phyloP scores from a whole-genome alignment of 23 tunicate genomes.

The Clavelina lepadiformis region DNA sequence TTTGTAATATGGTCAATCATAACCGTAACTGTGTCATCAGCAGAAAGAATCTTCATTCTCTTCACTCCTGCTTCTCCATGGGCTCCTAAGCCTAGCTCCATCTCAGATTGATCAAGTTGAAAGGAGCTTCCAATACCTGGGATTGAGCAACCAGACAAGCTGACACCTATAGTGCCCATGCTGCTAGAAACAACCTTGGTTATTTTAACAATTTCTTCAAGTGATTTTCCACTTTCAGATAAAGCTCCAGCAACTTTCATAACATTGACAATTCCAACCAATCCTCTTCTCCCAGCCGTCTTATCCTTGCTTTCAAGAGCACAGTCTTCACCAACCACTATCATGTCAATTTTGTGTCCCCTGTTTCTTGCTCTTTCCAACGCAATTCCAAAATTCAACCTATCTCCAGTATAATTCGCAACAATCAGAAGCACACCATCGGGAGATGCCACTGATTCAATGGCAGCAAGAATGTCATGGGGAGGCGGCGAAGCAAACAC shows the following conservation, averaged over 20 bases:
- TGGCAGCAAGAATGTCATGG: slow-evolving; percentile 82
- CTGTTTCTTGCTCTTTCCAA: slow-evolving; percentile 69
- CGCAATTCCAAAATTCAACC: slow-evolving; percentile 98
- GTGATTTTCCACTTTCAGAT: slow-evolving; percentile 47
- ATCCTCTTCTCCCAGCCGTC: slow-evolving; percentile 86
- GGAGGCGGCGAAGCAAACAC: slow-evolving; percentile 98
- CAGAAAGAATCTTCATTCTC: slow-evolving; percentile 53
- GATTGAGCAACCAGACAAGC: slow-evolving; percentile 89
- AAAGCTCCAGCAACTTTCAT: slow-evolving; percentile 94
- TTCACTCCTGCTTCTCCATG: slow-evolving; percentile 99
- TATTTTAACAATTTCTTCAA: slow-evolving; percentile 47
- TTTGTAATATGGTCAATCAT: slow-evolving; percentile 78
- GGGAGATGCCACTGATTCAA: slow-evolving; percentile 53
- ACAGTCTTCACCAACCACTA: slow-evolving; percentile 94
- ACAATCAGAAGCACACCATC: slow-evolving; percentile 77
- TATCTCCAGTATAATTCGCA: slow-evolving; percentile 96
- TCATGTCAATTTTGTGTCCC: slow-evolving; percentile 58
- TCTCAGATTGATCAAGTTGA: slow-evolving; percentile 49
- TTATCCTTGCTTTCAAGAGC: slow-evolving; percentile 74
- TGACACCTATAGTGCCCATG: slow-evolving; percentile 99
- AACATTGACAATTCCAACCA: slow-evolving; percentile 72
- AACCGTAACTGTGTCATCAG: slow-evolving; percentile 65
- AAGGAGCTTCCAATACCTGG: slow-evolving; percentile 93
- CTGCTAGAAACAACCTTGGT: slow-evolving; percentile 21
- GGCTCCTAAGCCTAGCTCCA: slow-evolving; percentile 98